These are phyloP conservation scores for Callitettix versicolor DNA, from an alignment of 1,140 invertebrate species.

Conservation along the genomic window DNA sequence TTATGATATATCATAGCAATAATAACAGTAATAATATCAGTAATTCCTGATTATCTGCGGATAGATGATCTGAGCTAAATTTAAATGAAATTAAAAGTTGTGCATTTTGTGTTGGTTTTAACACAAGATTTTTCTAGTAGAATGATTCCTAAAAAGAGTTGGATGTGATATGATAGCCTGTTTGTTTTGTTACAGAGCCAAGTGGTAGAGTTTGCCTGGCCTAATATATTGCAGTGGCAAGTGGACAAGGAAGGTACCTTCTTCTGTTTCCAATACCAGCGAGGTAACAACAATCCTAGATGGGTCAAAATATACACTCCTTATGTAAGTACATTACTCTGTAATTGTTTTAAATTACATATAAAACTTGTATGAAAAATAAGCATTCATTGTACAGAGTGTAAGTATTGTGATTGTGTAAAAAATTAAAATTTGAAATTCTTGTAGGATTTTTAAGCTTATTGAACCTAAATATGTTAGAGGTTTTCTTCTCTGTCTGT, in stretches of 20 bases:
- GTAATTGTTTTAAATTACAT: conserved; percentile 5
- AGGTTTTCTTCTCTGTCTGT: too few relatives aligned
- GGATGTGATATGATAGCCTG: too few relatives aligned
- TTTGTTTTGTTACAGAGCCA: too few relatives aligned
- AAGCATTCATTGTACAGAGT: conserved; percentile 6
- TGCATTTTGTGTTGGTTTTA: too few relatives aligned
- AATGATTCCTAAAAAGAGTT: too few relatives aligned
- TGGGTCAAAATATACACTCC: conserved; percentile 85
- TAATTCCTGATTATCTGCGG: too few relatives aligned
- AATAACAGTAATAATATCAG: too few relatives aligned
- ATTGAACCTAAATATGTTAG: too few relatives aligned
- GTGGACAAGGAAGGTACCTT: conserved; percentile 84
- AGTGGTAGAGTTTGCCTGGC: conserved; percentile 77
- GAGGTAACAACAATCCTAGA: conserved; percentile 67
- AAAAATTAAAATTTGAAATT: conserved; percentile 9
- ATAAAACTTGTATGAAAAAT: conserved; percentile 12
- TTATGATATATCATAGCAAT: too few relatives aligned
- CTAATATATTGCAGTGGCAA: conserved; percentile 70
- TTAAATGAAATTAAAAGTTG: too few relatives aligned
- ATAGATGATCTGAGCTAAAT: too few relatives aligned
- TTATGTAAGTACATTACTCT: conserved; percentile 62
- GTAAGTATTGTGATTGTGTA: not conserved
- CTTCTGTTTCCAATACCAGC: conserved; percentile 77
- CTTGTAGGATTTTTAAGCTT: not conserved
- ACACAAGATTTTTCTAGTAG: too few relatives aligned